Evolutionary conservation across 2,888 invertebrate genomes (phyloP).

Genomic region (Pyrocoelia pectoralis): DNA sequence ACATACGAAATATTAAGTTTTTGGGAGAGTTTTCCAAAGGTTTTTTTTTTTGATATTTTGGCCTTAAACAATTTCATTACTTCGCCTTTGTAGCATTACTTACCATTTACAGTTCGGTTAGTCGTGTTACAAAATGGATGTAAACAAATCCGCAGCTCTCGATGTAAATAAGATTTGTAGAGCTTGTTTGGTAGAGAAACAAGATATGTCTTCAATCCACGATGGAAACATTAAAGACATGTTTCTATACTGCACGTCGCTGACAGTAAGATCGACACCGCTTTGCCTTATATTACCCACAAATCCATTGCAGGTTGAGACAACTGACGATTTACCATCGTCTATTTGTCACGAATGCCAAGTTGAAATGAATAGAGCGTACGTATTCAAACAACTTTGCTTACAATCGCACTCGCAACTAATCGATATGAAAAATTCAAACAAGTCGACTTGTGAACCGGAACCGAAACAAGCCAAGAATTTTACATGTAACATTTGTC

Average conservation of each 20-base stretch:
- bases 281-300: background rate
- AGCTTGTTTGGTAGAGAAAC: slow-evolving; percentile 59
- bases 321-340: slow-evolving; percentile 46
- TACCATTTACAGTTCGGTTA: no score
- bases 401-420: slow-evolving; percentile 47
- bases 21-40: no score
- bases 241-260: slow-evolving; percentile 48
- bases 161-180: slow-evolving; percentile 58
- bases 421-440: slow-evolving; percentile 20
- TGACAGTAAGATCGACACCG: slow-evolving; percentile 46
- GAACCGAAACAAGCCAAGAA: no score
- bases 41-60: no score
- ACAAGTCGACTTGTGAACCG: no score
- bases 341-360: slow-evolving; percentile 49
- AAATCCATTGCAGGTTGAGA: no score
- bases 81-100: no score
- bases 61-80: no score
- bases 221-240: slow-evolving; percentile 52
- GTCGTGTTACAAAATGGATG: no score
- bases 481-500: slow-evolving; percentile 46
- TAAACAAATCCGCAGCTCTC: slow-evolving; percentile 22
- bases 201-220: slow-evolving; percentile 56
- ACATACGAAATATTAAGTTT: no score
- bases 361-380: slow-evolving; percentile 44
- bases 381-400: slow-evolving; percentile 49